phyloP scores from a whole-genome alignment of 1,140 invertebrate species.

The Reticulitermes speratus region DNA sequence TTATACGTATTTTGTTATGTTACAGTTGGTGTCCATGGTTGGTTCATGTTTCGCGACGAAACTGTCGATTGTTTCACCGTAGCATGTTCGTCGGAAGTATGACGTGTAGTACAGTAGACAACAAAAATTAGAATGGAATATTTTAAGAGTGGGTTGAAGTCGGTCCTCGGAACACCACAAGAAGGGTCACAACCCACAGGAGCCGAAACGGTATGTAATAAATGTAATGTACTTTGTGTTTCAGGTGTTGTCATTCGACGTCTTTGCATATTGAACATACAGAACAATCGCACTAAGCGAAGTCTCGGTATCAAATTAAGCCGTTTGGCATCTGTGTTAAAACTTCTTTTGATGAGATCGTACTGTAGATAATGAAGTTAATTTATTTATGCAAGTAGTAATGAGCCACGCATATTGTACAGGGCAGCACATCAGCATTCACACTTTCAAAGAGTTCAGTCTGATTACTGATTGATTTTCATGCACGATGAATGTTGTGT shows the following conservation, averaged over 20 bases:
- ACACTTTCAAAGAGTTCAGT: too few relatives aligned
- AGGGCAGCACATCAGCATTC: too few relatives aligned
- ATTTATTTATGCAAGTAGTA: neutral
- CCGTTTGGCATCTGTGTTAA: constrained; percentile 21
- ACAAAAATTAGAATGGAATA: constrained; percentile 68
- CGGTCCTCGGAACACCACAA: constrained; percentile 79
- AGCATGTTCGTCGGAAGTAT: neutral
- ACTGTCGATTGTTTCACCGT: neutral
- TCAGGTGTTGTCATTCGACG: neutral
- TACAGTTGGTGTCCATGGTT: neutral
- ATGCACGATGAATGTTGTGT: neutral
- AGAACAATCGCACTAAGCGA: neutral
- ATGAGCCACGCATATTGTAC: too few relatives aligned
- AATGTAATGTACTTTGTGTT: neutral
- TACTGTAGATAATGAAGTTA: neutral
- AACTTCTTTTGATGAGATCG: constrained; percentile 30
- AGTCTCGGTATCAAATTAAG: neutral
- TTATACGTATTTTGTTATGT: too few relatives aligned
- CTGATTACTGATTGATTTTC: too few relatives aligned
- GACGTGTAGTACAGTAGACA: constrained; percentile 19
- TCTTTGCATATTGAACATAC: neutral
- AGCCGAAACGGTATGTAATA: constrained; percentile 73
- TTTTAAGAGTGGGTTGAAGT: constrained; percentile 82
- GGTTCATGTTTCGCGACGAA: neutral
- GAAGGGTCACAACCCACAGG: constrained; percentile 72